Evolutionary conservation across 2,888 invertebrate genomes (phyloP), one percentile per base, ranked within the genome.

Genomic region (Atethmia centrago): DNA sequence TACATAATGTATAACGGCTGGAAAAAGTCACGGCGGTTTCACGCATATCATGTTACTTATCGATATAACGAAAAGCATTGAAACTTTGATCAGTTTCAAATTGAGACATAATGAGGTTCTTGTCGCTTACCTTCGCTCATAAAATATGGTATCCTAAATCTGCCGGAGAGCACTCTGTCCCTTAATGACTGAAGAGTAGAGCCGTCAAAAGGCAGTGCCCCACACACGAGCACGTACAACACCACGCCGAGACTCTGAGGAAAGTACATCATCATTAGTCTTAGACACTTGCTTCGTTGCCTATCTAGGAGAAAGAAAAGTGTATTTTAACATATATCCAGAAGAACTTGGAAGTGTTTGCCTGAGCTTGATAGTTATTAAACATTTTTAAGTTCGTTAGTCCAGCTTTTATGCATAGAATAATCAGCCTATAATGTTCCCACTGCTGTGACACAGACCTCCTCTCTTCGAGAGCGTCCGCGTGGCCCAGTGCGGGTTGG

Each of bases 71-170:
- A 28, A 21, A 40, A 4, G 19, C 19, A 47, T 45, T 55, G 36
- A 65, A 55, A 68, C 31, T 58, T 74, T 40, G 80, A 82, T 79
- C 79, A 78, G 55, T 78, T 75, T 62, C 58, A 77, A 76, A 85
- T 66, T 74, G 58, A 71, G 25, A 55, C 42, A 66, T 80, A 81
- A 85, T 77, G 70, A 82, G 71, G 74, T 79, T 74, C 73, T 51
- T 71, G 67, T 73, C 62, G 91, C 97, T 97, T 95, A 99, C 99
- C 99, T 97, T 98, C 98, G 91, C 99, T 99, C 99, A 99, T 99
- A 96, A 99, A 99, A 96, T 98, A 99, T 74, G 99, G 99, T 94
- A 99, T 99, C 92, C 99, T 97, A 97, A 99, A 99, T 93, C 99
- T 97, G 80, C 99, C 99, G 71, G 99, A 98, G 65, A 99, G 97